Conservation (phyloP, 2,113 vertebrate species). For the Monarcha castaneiventris region DNA sequence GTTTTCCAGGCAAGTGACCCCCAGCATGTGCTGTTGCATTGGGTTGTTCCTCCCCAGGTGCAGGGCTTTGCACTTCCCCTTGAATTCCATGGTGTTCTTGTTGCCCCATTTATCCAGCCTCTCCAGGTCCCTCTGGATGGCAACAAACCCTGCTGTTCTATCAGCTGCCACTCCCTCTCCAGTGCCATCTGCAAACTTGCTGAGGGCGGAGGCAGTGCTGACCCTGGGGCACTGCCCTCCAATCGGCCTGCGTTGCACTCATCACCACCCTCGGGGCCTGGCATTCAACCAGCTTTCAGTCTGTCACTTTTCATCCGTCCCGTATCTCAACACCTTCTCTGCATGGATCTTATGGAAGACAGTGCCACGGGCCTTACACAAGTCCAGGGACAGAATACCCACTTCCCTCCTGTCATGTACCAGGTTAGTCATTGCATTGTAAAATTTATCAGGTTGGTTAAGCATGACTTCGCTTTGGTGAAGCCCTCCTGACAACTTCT, state of each 20-base stretch:
- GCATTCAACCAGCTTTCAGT: background rate
- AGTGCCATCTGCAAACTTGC: background rate
- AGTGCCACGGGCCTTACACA: background rate
- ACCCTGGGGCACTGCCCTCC: background rate
- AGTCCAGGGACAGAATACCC: too few species aligned
- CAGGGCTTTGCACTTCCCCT: background rate
- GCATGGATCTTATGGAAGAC: accelerated
- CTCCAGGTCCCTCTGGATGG: background rate
- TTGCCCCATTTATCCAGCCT: background rate
- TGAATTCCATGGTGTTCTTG: background rate
- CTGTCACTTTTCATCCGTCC: background rate
- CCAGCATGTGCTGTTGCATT: background rate
- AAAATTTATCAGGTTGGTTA: background rate
- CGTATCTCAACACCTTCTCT: background rate
- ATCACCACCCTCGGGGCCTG: background rate
- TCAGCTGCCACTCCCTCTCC: background rate
- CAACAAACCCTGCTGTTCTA: background rate
- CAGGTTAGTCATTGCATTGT: background rate
- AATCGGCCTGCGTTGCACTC: accelerated
- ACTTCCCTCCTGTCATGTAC: background rate
- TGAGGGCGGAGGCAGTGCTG: background rate
- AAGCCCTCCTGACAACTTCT: background rate
- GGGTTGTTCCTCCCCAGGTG: background rate
- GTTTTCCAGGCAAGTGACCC: accelerated
- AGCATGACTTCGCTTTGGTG: background rate